Percentiles rank a stretch among this genome's conserved stretches.
phyloP scores from a whole-genome alignment of 2,888 invertebrate genomes.

The Epistrophe grossulariae region DNA sequence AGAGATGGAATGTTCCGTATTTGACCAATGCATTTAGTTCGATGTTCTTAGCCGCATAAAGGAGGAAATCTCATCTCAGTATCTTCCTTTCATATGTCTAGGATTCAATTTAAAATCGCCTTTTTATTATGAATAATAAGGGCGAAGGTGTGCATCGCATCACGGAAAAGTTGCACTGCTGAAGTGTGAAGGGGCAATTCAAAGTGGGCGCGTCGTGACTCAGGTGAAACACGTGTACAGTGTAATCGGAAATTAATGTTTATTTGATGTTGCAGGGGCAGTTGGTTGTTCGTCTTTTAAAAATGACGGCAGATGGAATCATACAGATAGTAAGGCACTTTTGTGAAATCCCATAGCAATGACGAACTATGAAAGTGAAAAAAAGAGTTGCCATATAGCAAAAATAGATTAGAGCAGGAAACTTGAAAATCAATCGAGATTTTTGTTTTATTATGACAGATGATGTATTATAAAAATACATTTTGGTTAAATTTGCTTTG shows the following conservation, averaged over 20 bases:
- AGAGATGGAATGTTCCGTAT: background rate
- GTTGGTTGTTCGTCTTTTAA: constrained; percentile 27
- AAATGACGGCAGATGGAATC: constrained; percentile 46
- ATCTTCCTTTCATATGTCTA: constrained; percentile 24
- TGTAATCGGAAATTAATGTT: constrained; percentile 74
- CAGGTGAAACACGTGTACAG: constrained; percentile 69
- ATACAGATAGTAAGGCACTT: constrained; percentile 39
- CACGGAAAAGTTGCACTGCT: background rate
- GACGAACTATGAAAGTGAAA: constrained; percentile 6
- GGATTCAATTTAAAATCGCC: constrained; percentile 65
- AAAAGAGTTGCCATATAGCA: constrained; percentile 41
- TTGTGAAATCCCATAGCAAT: constrained; percentile 7
- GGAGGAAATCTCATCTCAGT: constrained; percentile 56
- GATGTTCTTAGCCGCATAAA: constrained; percentile 12
- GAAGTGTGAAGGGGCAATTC: background rate
- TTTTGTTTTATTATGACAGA: no score
- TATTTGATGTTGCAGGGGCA: constrained; percentile 71
- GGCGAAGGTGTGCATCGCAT: constrained; percentile 4
- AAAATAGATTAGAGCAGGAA: no score
- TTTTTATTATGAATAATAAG: constrained; percentile 46
- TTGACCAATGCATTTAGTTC: constrained; percentile 38
- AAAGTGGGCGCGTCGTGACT: constrained; percentile 66
- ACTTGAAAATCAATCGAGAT: no score
- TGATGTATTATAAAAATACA: no score
- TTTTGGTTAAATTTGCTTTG: no score